A percentile compares a stretch with the other conserved stretches of the same genome.
Conservation (phyloP, 1,140 invertebrate genomes). For the Drosophila ercepeae region DNA sequence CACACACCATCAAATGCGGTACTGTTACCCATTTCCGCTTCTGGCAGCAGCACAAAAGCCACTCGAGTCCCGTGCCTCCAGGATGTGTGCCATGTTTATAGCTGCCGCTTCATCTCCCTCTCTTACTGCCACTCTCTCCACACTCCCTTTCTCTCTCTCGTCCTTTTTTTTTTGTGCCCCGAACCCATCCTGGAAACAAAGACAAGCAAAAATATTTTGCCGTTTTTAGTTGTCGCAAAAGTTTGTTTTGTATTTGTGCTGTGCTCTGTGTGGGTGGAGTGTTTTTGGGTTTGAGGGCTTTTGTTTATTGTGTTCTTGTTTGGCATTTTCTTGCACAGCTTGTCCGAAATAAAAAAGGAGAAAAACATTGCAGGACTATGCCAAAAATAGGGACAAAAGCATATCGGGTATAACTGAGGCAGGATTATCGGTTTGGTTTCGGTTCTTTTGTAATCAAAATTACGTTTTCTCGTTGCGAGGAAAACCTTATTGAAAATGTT, state of each 20-base stretch:
- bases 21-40: conserved; percentile 80
- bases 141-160: neutral
- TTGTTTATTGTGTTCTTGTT: conserved; percentile 79
- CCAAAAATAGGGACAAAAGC: conserved; percentile 48
- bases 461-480: neutral
- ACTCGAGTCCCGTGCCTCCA: conserved; percentile 67
- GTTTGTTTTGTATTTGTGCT: conserved; percentile 40
- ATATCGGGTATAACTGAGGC: conserved; percentile 15
- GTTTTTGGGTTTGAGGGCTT: conserved; percentile 40
- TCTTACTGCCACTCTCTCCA: neutral
- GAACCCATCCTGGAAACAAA: conserved; percentile 48
- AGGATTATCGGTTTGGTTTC: conserved; percentile 19
- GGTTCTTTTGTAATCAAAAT: conserved; percentile 11
- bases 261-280: conserved; percentile 20
- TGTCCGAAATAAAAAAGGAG: conserved; percentile 24
- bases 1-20: conserved; percentile 46
- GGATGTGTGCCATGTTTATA: conserved; percentile 79
- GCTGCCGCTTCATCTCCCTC: conserved; percentile 25
- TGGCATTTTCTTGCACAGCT: conserved; percentile 65
- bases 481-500: no score
- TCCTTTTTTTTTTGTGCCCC: neutral
- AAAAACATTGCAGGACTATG: conserved; percentile 46
- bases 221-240: conserved; percentile 81
- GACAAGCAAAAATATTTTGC: conserved; percentile 72
- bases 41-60: conserved; percentile 77